Conservation (phyloP, 2,113 vertebrate genomes). For the Tachysurus vachellii region DNA sequence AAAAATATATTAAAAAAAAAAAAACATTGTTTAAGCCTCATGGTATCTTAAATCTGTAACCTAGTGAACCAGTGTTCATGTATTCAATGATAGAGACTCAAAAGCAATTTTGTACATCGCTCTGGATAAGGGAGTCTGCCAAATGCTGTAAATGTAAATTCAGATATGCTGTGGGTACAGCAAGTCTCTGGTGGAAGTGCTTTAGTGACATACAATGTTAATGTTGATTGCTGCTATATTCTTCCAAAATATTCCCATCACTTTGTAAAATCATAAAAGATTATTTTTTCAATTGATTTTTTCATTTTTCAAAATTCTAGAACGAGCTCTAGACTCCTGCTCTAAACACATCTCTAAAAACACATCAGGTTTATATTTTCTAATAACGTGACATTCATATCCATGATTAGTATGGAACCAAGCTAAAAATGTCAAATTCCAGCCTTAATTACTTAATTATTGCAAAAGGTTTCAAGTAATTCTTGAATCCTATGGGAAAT, state of each 20-base stretch:
- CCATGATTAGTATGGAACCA: neutral
- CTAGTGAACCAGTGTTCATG: no score
- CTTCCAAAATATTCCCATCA: neutral
- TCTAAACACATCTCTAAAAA: neutral
- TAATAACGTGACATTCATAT: neutral
- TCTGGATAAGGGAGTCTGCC: no score
- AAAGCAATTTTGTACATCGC: no score
- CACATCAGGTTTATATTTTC: neutral
- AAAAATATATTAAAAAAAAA: no score
- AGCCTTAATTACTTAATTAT: neutral
- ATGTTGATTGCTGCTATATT: neutral
- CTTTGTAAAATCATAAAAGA: neutral
- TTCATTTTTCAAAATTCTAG: neutral
- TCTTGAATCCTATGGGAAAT: neutral
- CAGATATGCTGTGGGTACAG: neutral
- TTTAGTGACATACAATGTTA: neutral
- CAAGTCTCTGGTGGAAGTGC: neutral
- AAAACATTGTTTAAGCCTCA: no score
- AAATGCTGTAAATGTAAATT: no score
- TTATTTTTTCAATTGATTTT: neutral
- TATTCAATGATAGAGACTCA: no score
- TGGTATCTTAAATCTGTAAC: no score
- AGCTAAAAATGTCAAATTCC: neutral
- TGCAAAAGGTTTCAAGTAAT: neutral
- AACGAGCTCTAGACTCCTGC: neutral